Evolutionary conservation across 2,888 invertebrate species (phyloP), one percentile per base, ranked within the genome.

Genomic region (Mythimna pallens): DNA sequence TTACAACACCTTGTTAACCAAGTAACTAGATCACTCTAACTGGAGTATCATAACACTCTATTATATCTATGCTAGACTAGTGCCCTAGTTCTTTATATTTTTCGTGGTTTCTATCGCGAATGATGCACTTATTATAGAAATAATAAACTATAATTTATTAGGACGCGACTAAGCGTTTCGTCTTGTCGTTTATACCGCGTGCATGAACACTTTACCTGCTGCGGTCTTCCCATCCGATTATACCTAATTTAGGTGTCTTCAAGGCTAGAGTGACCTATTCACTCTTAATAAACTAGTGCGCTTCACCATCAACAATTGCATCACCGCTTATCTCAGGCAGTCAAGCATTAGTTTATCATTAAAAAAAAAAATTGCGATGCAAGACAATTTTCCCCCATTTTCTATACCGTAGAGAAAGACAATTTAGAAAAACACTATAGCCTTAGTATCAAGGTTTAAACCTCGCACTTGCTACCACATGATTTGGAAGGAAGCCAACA

Each of bases 401-500:
- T 58, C 50, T 59, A 7, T 68, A 58, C 25, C 73, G 17, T 73
- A 17, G 2, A 34, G 59, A 43, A 70, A 71, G 17, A 50, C 25
- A 71, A 78, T 71, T 54, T 64, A 17, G 17, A 17, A 47, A 47
- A 17, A 20, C 79, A 78, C 62, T 36, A n/a, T 22, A 61, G 9
- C 3, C 30, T 54, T 70, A 54, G 43, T 10, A 70, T 25, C 30
- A 43, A 57, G 47, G 36, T 30, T 62, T 75, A 17, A 64, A 40
- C 36, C 34, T 10, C 63, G 17, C 79, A 65, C 57, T 72, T 59
- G 63, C 55, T 30, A n/a, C 12, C 10, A 34, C 54, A 63, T 55
- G 61, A n/a, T 55, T 71, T 80, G 79, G 79, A 78, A n/a, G 3
- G 10, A 43, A 34, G 67, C 82, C 83, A 82, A 55, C 30, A 47